Conservation (phyloP, 1,140 invertebrate genomes). For the Leptinotarsa undecemlineata region DNA sequence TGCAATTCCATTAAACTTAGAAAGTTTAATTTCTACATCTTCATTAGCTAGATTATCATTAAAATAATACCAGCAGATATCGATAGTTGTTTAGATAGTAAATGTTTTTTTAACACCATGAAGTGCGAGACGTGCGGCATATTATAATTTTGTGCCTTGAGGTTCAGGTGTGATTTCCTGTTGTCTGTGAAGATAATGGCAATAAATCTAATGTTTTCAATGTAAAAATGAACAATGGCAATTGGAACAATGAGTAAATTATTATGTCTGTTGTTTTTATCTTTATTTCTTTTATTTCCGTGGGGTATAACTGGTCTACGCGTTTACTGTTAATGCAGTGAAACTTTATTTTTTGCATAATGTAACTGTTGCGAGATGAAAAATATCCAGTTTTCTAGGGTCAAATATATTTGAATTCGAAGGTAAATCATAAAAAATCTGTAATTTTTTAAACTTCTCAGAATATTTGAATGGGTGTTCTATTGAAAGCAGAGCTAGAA, state of each 20-base stretch:
- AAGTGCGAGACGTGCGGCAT: slow-evolving; percentile 14
- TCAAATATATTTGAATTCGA: too few relatives aligned
- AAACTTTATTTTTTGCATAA: background rate
- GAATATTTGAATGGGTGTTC: too few relatives aligned
- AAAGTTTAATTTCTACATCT: slow-evolving; percentile 25
- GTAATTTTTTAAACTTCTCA: too few relatives aligned
- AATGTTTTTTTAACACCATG: slow-evolving; percentile 24
- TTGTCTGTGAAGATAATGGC: slow-evolving; percentile 19
- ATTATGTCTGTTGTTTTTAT: slow-evolving; percentile 35
- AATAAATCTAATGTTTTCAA: slow-evolving; percentile 22
- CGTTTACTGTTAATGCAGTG: background rate
- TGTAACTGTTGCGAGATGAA: background rate
- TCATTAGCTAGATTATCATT: slow-evolving; percentile 19
- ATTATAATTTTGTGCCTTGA: slow-evolving; percentile 26
- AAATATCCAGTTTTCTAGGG: background rate
- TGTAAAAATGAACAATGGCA: slow-evolving; percentile 28
- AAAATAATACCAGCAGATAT: slow-evolving; percentile 22
- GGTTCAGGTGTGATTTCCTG: slow-evolving; percentile 29
- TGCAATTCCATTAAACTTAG: slow-evolving; percentile 12
- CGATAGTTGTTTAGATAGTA: slow-evolving; percentile 24
- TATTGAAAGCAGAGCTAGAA: too few relatives aligned
- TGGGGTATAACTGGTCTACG: slow-evolving; percentile 3
- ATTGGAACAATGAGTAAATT: slow-evolving; percentile 30
- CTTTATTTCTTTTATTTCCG: slow-evolving; percentile 27
- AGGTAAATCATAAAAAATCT: too few relatives aligned